Percentiles rank a stretch among this genome's conserved stretches.
These are phyloP conservation scores for Troides aeacus DNA, from an alignment of 2,888 invertebrate genomes.

Conservation along the genomic window DNA sequence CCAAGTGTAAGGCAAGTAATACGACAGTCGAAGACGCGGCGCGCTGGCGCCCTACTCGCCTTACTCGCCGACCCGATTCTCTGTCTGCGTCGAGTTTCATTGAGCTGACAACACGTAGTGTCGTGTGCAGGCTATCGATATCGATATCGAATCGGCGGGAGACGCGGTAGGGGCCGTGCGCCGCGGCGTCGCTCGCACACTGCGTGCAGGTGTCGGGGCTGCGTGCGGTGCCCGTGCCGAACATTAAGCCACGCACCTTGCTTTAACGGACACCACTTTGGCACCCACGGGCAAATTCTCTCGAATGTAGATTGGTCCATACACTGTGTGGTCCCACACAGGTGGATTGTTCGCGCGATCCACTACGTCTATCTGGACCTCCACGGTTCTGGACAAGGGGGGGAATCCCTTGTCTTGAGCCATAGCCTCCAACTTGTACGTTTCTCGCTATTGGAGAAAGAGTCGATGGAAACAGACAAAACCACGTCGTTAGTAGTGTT, in stretches of 20 bases:
- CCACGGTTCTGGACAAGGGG: constrained; percentile 96
- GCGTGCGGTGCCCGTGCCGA: constrained; percentile 82
- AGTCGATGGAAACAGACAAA: constrained; percentile 84
- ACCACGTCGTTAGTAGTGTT: constrained; percentile 84
- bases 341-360: constrained; percentile 98
- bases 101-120: background rate
- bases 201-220: constrained; percentile 76
- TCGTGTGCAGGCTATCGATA: constrained; percentile 25
- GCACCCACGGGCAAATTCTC: constrained; percentile 98
- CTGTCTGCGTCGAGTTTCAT: constrained; percentile 33
- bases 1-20: constrained; percentile 72
- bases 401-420: constrained; percentile 98
- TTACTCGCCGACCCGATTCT: constrained; percentile 52
- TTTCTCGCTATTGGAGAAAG: constrained; percentile 91
- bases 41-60: constrained; percentile 71
- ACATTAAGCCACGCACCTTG: constrained; percentile 91
- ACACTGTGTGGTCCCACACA: constrained; percentile 97
- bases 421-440: constrained; percentile 98
- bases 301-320: constrained; percentile 98
- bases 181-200: constrained; percentile 48
- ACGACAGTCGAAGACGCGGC: constrained; percentile 60
- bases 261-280: constrained; percentile 98
- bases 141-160: constrained; percentile 26
- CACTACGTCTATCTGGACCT: constrained; percentile 99
- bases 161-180: constrained; percentile 29